Percentiles rank a stretch among this genome's conserved stretches.
These are phyloP conservation scores for Orthosia gracilis DNA, from an alignment of 2,888 invertebrate genomes.

Conservation along the genomic window DNA sequence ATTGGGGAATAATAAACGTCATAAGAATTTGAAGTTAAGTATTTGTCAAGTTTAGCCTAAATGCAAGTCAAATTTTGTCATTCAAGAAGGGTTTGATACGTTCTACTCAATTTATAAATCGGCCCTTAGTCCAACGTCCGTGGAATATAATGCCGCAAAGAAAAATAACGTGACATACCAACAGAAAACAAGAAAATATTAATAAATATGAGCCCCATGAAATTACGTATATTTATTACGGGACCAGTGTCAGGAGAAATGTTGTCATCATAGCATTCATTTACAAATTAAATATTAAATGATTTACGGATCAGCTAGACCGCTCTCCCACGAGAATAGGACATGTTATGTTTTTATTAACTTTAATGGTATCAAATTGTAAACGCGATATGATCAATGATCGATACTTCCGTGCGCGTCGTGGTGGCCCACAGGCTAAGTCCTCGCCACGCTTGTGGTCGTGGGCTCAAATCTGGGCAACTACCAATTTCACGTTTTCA, in stretches of 20 bases:
- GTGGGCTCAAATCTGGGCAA: too few species aligned
- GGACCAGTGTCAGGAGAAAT: conserved; percentile 60
- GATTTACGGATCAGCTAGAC: conserved; percentile 60
- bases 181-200: neutral
- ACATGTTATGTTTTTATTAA: conserved; percentile 29
- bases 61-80: too few species aligned
- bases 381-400: conserved; percentile 29
- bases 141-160: neutral
- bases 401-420: conserved; percentile 25
- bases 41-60: too few species aligned
- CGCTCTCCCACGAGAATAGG: conserved; percentile 43
- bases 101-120: too few species aligned
- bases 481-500: too few species aligned
- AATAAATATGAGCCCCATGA: neutral
- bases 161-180: neutral
- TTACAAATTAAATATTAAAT: conserved; percentile 69
- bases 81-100: too few species aligned
- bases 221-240: conserved; percentile 13
- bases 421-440: too few species aligned
- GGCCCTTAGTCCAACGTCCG: too few species aligned
- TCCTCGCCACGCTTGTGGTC: too few species aligned
- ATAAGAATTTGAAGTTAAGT: too few species aligned
- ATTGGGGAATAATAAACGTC: too few species aligned
- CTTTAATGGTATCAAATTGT: conserved; percentile 39
- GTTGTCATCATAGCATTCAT: conserved; percentile 68